Base-by-base conservation (phyloP, 2,797 vertebrate species). In the Ateles fusciceps region DNA sequence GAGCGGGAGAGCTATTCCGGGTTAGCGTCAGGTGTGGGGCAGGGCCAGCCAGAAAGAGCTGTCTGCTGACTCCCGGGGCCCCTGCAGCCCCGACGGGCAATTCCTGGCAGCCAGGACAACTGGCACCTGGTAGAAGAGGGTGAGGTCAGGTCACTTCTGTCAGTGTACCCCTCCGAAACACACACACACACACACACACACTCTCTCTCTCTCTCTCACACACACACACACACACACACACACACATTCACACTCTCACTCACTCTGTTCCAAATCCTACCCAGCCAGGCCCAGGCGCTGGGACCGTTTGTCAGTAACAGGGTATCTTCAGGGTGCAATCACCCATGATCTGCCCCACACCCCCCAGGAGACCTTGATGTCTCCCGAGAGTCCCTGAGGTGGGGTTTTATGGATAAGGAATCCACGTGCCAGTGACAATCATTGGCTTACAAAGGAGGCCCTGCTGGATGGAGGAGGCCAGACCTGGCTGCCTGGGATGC, bases 1-100 rank as follows among this genome's bases (percentile, higher is more conserved):
- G 42, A 96, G 95, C 87, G 79, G 92, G 0, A 21, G 96, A 97
- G 97, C 88, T 98, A 97, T 97, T 97, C 96, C 97, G 91, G 59
- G 97, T 94, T 57, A 5, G 85, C 42, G 93, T 89, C 94, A 95
- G 90, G 76, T 94, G 48, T 95, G 94, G 68, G 95, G 86, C 78
- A 95, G 94, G 81, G 91, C 85, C 95, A 95, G 96, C 75, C 97
- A 96, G 89, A 97, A 97, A 97, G 44, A 61, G 76, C 95, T 21
- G 80, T 0, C 92, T 7, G 21, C 93, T 84, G n/a, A 96, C 91
- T 15, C 87, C 72, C 68, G 55, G 1, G 21, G 55, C 81, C 72
- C 83, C 59, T 3, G 30, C 2, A 0, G 90, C 55, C 61, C 1
- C 1, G 7, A 81, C 33, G 3, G 90, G 83, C 92, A 42, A 21